Evolutionary conservation across 2,888 invertebrate genomes (phyloP), one percentile per base, ranked within the genome.

Genomic region (Callinectes sapidus): DNA sequence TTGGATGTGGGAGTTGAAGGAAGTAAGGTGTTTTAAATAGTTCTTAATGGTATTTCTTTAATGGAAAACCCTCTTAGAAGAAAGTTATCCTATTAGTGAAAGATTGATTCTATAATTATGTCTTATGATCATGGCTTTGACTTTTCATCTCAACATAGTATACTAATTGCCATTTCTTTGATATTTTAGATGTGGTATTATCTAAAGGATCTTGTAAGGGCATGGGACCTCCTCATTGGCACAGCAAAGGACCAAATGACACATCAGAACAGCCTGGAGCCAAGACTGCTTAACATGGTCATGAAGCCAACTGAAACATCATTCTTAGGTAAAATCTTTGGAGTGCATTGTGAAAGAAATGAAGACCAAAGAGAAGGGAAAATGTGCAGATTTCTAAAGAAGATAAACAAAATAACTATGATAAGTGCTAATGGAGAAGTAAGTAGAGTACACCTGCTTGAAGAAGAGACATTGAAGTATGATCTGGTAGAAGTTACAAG

Each of bases 171-270:
- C n/a, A 2, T 71, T 71, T 23, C 16, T 10, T 71, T 0, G 28
- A 48, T 14, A 32, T 71, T 89, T 32, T 91, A 93, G 93, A 81
- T 93, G 13, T 96, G 96, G 96, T 96, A 96, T 94, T 95, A 95
- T 48, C 95, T 95, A 5, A 94, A 95, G 32, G 95, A 95, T 77
- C 95, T 98, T 1, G 96, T 96, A 89, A 95, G 96, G 87, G 97
- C 97, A 0, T 97, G 97, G 87, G 94, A 92, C 95, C 95, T 87
- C 87, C 95, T 94, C 92, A 90, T 94, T 35, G 39, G 23, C 28
- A 88, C 71, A n/a, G 86, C 71, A 10, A 89, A 71, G 23, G 71
- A 39, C 3, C 81, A 81, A 35, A 32, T 35, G 16, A 13, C 0
- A 35, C 1, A 35, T 8, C 81, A 35, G 35, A 81, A 81, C 16